These are phyloP conservation scores for Onychostoma macrolepis DNA, from an alignment of 2,113 vertebrate species.

Conservation along the genomic window DNA sequence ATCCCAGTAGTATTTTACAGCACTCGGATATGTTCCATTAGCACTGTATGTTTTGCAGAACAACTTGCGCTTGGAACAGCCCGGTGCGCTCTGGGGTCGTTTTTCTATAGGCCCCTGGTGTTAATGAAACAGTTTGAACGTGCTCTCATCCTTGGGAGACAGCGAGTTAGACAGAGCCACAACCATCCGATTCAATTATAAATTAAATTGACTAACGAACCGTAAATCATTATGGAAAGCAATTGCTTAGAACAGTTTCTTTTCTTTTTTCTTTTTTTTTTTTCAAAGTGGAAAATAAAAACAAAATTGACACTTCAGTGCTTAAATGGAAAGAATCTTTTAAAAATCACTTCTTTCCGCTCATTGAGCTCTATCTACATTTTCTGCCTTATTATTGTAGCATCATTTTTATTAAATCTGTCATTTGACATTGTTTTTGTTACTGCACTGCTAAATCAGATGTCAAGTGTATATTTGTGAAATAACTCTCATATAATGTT, in stretches of 20 bases:
- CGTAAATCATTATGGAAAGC: slow-evolving; percentile 93
- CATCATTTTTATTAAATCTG: background rate
- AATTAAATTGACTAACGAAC: slow-evolving; percentile 96
- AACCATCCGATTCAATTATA: slow-evolving; percentile 95
- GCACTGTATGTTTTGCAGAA: background rate
- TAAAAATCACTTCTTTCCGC: background rate
- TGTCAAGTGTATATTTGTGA: background rate
- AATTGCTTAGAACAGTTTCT: slow-evolving; percentile 93
- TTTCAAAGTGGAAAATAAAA: slow-evolving; percentile 82
- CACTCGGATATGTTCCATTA: slow-evolving; percentile 45
- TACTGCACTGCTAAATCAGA: background rate
- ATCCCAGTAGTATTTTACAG: background rate
- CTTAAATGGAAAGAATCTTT: slow-evolving; percentile 50
- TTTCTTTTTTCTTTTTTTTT: slow-evolving; percentile 7
- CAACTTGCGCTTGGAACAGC: background rate
- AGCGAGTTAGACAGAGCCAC: slow-evolving; percentile 85
- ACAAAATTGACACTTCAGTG: slow-evolving; percentile 87
- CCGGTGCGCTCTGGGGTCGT: slow-evolving; percentile 8
- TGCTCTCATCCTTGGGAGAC: slow-evolving; percentile 86
- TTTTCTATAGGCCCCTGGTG: slow-evolving; percentile 43
- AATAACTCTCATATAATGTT: background rate
- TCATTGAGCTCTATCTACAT: background rate
- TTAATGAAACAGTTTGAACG: slow-evolving; percentile 77
- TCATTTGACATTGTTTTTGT: background rate
- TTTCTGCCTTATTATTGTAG: background rate